phyloP scores from a whole-genome alignment of 2,888 invertebrate species.

The Cepaea hortensis region DNA sequence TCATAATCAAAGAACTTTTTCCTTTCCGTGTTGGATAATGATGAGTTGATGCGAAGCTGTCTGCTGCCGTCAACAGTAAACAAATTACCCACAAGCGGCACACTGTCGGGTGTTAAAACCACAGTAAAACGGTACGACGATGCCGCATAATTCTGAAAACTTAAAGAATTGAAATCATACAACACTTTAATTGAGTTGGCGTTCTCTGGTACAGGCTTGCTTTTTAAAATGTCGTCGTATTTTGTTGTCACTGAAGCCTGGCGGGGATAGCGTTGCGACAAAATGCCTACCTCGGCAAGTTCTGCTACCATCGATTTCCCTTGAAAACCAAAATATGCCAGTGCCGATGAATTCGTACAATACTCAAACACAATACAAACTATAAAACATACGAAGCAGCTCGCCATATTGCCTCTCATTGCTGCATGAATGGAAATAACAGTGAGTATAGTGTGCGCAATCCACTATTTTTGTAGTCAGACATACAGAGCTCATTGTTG shows the following conservation, averaged over 20 bases:
- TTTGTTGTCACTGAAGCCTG: background rate
- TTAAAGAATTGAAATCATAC: conserved; percentile 42
- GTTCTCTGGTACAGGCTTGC: conserved; percentile 29
- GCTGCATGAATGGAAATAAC: conserved; percentile 2
- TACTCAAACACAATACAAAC: background rate
- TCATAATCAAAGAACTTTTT: conserved; percentile 45
- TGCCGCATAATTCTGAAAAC: conserved; percentile 21
- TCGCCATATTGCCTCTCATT: conserved; percentile 36
- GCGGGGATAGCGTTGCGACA: background rate
- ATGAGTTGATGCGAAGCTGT: background rate
- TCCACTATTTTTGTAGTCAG: background rate
- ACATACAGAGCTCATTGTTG: background rate
- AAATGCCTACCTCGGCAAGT: background rate
- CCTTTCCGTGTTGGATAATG: background rate
- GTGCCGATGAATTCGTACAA: background rate
- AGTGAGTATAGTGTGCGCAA: background rate
- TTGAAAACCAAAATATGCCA: background rate
- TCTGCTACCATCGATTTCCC: background rate
- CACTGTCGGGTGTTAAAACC: conserved; percentile 31
- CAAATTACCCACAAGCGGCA: conserved; percentile 11
- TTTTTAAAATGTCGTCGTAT: conserved; percentile 22
- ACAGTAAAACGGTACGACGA: conserved; percentile 35
- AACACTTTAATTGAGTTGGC: conserved; percentile 8
- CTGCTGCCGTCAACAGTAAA: conserved; percentile 34
- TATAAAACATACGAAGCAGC: background rate